Conservation (phyloP, 2,113 vertebrate species). For the Suncus etruscus region DNA sequence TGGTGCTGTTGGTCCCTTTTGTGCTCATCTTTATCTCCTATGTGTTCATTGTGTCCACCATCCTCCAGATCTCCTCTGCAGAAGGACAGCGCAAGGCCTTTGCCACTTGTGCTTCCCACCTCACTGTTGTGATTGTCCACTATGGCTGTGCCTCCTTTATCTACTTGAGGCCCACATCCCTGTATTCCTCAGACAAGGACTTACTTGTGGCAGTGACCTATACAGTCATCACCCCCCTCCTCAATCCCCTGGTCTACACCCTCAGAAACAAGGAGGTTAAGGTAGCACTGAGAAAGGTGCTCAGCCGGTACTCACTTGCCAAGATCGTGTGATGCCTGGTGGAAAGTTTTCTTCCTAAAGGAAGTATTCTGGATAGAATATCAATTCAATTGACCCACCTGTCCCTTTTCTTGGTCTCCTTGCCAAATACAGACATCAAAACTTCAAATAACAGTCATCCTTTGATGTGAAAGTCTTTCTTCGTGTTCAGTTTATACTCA, state of each 20-base stretch:
- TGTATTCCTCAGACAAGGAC: constrained; percentile 61
- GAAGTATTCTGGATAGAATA: not conserved
- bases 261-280: constrained; percentile 76
- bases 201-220: constrained; percentile 69
- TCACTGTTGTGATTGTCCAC: constrained; percentile 66
- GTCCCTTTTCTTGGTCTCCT: not conserved
- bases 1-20: constrained; percentile 70
- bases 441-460: not conserved
- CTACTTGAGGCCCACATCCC: constrained; percentile 66
- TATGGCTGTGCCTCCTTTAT: constrained; percentile 71
- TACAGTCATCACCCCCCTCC: constrained; percentile 65
- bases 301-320: not conserved
- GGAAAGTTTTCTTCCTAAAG: not conserved
- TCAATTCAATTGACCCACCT: not conserved
- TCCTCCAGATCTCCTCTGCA: constrained; percentile 66
- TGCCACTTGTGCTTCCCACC: constrained; percentile 74
- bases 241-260: constrained; percentile 68
- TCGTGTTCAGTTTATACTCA: not conserved
- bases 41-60: constrained; percentile 65
- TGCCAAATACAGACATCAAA: not conserved
- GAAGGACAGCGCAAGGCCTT: constrained; percentile 72
- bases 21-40: constrained; percentile 73
- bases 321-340: not conserved
- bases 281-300: constrained; percentile 44
- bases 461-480: not conserved